A percentile compares a stretch with the other conserved stretches of the same genome.
Conservation (phyloP, 2,888 invertebrate genomes). For the Mactromeris polynyma region DNA sequence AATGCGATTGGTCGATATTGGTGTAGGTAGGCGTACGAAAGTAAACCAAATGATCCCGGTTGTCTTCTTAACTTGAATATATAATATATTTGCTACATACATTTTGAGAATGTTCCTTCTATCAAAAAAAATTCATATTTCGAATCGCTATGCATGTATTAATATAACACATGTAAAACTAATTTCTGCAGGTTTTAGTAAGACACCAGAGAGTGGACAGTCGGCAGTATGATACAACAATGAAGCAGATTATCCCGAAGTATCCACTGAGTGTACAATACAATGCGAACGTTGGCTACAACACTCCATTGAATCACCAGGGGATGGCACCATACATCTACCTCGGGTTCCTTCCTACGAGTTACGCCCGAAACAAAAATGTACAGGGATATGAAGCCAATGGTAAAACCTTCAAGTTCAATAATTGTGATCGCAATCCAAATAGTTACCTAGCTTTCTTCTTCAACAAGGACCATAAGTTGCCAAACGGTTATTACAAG, state of each 20-base stretch:
- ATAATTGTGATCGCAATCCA: slow-evolving; percentile 1
- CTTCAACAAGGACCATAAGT: not conserved
- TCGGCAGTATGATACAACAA: not conserved
- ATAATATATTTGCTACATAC: too few species aligned
- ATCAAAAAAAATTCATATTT: too few species aligned
- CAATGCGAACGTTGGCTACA: not conserved
- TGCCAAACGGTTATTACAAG: not conserved
- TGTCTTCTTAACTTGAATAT: too few species aligned
- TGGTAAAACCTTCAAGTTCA: not conserved
- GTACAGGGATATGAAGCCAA: not conserved
- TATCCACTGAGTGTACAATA: not conserved
- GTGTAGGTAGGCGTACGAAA: too few species aligned
- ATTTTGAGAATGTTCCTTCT: too few species aligned
- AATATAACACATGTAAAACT: too few species aligned
- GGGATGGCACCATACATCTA: not conserved
- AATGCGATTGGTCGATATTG: too few species aligned
- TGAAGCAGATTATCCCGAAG: not conserved
- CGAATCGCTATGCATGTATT: too few species aligned
- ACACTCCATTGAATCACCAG: not conserved
- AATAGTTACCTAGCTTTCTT: slow-evolving; percentile 2
- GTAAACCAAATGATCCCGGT: too few species aligned
- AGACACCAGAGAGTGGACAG: not conserved
- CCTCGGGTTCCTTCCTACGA: not conserved
- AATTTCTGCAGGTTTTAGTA: not conserved
- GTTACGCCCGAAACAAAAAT: not conserved